Evolutionary conservation across 2,888 invertebrate species (phyloP), one percentile per base, ranked within the genome.

Genomic region (Cerastis rubricosa): DNA sequence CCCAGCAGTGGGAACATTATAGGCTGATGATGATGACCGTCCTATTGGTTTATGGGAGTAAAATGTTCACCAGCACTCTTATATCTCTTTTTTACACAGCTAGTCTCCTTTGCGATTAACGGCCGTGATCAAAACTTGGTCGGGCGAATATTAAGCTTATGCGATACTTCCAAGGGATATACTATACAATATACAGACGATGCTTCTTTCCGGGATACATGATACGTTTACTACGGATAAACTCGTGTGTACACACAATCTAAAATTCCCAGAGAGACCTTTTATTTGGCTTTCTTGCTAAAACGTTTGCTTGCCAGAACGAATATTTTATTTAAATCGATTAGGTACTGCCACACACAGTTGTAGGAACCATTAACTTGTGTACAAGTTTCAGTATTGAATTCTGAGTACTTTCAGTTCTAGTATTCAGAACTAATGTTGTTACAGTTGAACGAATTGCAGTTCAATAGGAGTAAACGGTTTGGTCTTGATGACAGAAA

Each of bases 291-390:
- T 72, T 51, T n/a, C 63, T 74, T 49, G 22, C 3, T 63, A 57
- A 43, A 54, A 43, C 25, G n/a, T 80, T 80, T n/a, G 43, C 22
- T 80, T 59, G 11, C 49, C 43, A 64, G 57, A 78, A 67, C 61
- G n/a, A 74, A 64, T 73, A 66, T 80, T 68, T 57, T 49, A 80
- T 68, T 75, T 35, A 79, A 80, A 67, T 64, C 49, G 25, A 57
- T 80, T 79, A n/a, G n/a, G n/a, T n/a, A 79, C 29, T 57, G 22
- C 14, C 17, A 35, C 57, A 68, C 35, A 22, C 43, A 45, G 17
- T 51, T 40, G n/a, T 45, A 19, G 22, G 47, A 80, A 79, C 43
- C n/a, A n/a, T 79, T 75, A 57, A 6, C 63, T 49, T 45, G 65
- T 49, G 29, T 25, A 51, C 35, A 51, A 79, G 35, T 75, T 74